Evolutionary conservation across 2,797 vertebrate species (phyloP).

Genomic region (Onychomys leucogaster): DNA sequence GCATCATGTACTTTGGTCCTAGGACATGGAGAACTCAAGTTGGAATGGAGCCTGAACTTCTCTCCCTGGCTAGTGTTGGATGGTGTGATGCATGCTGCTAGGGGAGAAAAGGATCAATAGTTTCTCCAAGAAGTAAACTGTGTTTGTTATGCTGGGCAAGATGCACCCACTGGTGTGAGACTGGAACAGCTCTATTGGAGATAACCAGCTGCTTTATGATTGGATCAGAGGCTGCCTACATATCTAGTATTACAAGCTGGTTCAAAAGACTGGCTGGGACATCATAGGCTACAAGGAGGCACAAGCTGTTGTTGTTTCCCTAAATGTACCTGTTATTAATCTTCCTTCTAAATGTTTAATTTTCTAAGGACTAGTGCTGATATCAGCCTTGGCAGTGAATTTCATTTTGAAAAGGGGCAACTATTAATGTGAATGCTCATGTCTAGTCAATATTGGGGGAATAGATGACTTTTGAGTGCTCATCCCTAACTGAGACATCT

Average conservation of each 20-base stretch:
- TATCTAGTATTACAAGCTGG: neutral
- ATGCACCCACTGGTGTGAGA: no score
- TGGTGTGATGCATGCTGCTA: neutral
- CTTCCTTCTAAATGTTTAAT: neutral
- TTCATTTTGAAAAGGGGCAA: neutral
- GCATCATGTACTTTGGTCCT: neutral
- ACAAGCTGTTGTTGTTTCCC: neutral
- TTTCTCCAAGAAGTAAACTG: neutral
- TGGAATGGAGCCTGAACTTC: neutral
- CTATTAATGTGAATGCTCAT: neutral
- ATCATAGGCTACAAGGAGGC: neutral
- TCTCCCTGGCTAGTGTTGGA: neutral
- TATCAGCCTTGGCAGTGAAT: neutral
- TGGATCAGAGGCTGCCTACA: neutral
- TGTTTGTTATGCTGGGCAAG: neutral
- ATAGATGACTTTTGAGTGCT: neutral
- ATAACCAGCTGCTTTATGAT: neutral
- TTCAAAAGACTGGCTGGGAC: neutral
- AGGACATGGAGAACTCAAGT: neutral
- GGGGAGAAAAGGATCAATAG: neutral
- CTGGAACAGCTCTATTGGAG: neutral
- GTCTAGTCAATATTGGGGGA: neutral
- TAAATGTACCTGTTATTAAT: neutral
- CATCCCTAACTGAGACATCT: neutral
- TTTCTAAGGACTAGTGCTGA: neutral